Percentiles rank a stretch among this genome's conserved stretches.
Conservation (phyloP, 2,888 invertebrate species). For the Protophormia terraenovae region DNA sequence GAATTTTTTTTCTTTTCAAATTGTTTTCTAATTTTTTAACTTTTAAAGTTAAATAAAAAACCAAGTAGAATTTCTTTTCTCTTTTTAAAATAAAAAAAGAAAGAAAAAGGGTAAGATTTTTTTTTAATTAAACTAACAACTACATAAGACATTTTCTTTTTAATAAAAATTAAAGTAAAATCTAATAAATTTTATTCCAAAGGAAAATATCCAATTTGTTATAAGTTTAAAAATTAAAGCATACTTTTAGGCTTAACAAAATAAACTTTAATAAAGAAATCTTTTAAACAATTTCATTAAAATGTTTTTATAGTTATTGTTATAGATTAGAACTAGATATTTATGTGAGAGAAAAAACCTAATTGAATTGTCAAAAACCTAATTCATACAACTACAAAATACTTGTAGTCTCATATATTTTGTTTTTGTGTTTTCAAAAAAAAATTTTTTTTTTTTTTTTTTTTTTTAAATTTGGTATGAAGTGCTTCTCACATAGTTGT, state of each 20-base stretch:
- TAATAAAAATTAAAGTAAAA: background rate
- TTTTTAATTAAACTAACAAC: background rate
- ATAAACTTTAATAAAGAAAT: background rate
- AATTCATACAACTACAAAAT: too few species aligned
- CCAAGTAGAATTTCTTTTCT: background rate
- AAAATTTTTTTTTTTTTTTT: too few species aligned
- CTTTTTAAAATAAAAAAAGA: background rate
- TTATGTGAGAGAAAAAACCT: too few species aligned
- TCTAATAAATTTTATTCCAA: background rate
- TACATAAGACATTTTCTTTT: slow-evolving; percentile 2
- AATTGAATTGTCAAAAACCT: too few species aligned
- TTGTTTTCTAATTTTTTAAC: background rate
- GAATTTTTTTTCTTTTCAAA: background rate
- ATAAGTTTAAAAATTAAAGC: background rate
- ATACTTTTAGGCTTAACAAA: background rate
- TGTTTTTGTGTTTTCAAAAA: too few species aligned
- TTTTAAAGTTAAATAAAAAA: background rate
- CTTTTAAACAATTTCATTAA: background rate
- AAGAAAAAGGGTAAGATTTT: slow-evolving; percentile 51
- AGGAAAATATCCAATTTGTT: background rate
- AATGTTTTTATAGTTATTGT: background rate
- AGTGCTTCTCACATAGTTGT: too few species aligned
- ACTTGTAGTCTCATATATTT: too few species aligned
- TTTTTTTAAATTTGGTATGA: too few species aligned
- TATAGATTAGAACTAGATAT: too few species aligned